Evolutionary conservation across 2,113 vertebrate genomes (phyloP), one percentile per base, ranked within the genome.

Genomic region (Hippocampus comes): DNA sequence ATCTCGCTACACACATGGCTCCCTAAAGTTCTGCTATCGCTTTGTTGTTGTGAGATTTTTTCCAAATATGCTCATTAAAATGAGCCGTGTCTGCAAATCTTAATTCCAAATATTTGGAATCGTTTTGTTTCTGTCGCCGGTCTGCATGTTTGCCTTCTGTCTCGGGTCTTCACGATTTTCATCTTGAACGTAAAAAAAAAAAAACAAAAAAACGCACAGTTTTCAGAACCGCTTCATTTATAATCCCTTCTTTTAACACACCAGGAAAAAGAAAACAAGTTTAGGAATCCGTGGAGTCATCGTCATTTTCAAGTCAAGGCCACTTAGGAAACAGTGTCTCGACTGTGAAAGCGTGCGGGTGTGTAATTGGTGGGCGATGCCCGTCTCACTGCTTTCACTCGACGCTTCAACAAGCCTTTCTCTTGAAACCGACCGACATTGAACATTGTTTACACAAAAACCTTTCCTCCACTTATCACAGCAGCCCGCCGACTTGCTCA

Each of bases 371-470:
- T 4, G 30, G 30, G 30, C 65, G 66, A 71, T 51, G 77, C 67
- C 23, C 1, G 2, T 64, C 71, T 81, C 82, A 84, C 49, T 73
- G 75, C 38, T 72, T 86, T 84, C 76, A 83, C 80, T 46, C 80
- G 84, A 78, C 70, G 74, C 77, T 72, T 85, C 76, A 80, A 73
- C 15, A 30, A 59, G 67, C 63, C 66, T 78, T 86, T 59, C 66
- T 73, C 65, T 80, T 75, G 70, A 74, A 82, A 80, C 64, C 72
- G 78, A 67, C 55, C 51, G 66, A 82, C 79, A 53, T 64, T 42
- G 56, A 75, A 74, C 70, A 73, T 72, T 2, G 65, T 48, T 73
- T 66, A 73, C 49, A 75, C 74, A 25, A 23, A 72, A 73, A 38
- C 34, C 43, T 70, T 80, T 7, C 83, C 75, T 73, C 64, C 8